These are phyloP conservation scores for Mastomys coucha DNA, from an alignment of 2,113 vertebrate genomes.

Conservation along the genomic window DNA sequence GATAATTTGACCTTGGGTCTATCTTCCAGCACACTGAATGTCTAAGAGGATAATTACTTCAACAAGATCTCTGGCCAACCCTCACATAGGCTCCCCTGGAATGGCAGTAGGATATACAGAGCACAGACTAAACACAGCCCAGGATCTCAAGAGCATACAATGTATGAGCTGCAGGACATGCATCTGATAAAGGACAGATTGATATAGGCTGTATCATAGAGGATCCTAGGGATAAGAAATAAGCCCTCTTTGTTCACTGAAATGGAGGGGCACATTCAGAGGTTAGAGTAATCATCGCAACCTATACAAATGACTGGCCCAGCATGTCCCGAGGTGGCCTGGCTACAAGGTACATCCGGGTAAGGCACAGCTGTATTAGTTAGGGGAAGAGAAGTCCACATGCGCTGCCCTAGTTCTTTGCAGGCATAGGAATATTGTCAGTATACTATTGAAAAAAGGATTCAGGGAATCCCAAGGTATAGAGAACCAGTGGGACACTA, in stretches of 20 bases:
- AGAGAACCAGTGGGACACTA: accelerated
- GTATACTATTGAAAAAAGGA: not conserved
- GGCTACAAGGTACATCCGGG: accelerated
- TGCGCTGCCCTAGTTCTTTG: not conserved
- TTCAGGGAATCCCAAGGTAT: not conserved
- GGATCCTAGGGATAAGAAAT: not conserved
- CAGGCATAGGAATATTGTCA: not conserved
- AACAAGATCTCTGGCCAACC: not conserved
- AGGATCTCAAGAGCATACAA: not conserved
- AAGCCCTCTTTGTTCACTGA: not conserved
- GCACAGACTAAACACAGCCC: not conserved
- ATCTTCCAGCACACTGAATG: accelerated
- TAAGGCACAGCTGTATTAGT: too few species aligned
- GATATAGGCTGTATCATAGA: accelerated
- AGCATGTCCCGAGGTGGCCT: not conserved
- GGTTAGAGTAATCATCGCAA: not conserved
- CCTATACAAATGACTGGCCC: not conserved
- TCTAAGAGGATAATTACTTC: not conserved
- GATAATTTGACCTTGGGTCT: not conserved
- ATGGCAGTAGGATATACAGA: too few species aligned
- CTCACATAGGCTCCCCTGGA: not conserved
- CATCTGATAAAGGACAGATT: not conserved
- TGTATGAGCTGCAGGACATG: accelerated
- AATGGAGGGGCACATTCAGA: not conserved
- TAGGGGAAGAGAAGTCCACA: not conserved